These are phyloP conservation scores for Gambelia wislizenii DNA, from an alignment of 2,797 vertebrate genomes.

Conservation along the genomic window DNA sequence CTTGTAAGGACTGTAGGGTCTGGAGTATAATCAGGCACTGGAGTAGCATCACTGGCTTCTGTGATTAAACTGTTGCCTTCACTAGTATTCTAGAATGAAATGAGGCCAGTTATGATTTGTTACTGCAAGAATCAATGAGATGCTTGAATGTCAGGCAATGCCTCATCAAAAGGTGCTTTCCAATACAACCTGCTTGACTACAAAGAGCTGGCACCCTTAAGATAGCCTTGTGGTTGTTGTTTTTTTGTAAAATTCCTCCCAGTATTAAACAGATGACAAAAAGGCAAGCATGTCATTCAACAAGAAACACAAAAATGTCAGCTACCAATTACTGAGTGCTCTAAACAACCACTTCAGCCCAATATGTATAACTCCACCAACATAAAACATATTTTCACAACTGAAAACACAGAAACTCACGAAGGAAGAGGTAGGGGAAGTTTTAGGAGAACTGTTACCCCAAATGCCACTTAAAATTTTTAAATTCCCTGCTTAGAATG, in stretches of 20 bases:
- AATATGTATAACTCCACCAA: accelerated
- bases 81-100: neutral
- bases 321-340: neutral
- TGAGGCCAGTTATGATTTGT: neutral
- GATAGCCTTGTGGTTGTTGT: neutral
- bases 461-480: neutral
- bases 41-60: neutral
- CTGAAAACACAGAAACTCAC: accelerated
- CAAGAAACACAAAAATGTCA: neutral
- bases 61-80: neutral
- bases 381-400: neutral
- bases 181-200: accelerated
- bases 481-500: neutral
- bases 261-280: neutral
- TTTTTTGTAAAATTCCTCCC: accelerated
- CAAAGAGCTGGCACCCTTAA: neutral
- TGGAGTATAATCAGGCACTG: neutral
- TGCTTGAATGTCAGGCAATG: neutral
- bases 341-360: neutral
- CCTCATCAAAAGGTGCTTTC: neutral
- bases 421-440: neutral
- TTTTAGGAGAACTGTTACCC: neutral
- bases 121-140: neutral
- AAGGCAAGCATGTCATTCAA: neutral
- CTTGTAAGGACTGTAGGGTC: neutral